Conservation (phyloP, 2,888 invertebrate genomes). For the Agrilus mali region DNA sequence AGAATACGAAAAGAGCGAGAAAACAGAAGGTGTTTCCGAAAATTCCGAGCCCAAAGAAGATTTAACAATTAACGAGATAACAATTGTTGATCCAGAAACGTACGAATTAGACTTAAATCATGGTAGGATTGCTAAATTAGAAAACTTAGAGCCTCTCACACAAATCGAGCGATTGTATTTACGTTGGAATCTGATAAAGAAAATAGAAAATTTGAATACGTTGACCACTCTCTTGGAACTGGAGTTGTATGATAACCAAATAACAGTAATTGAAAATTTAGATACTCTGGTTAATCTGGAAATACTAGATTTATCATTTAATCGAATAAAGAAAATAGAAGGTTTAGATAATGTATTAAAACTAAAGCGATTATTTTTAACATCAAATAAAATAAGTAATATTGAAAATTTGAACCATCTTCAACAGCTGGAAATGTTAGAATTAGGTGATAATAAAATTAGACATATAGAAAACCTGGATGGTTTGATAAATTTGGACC, state of each 20-base stretch:
- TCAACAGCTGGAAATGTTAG: constrained; percentile 67
- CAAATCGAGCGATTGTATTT: constrained; percentile 71
- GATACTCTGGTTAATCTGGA: constrained; percentile 76
- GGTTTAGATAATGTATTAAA: constrained; percentile 65
- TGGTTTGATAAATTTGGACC: constrained; percentile 57
- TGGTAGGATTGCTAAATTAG: constrained; percentile 69
- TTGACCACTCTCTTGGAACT: constrained; percentile 71
- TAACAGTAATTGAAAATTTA: constrained; percentile 82
- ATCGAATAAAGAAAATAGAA: constrained; percentile 77
- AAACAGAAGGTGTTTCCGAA: no score
- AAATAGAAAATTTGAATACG: constrained; percentile 77
- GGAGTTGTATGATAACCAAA: constrained; percentile 95
- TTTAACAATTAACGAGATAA: constrained; percentile 43
- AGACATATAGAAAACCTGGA: constrained; percentile 82
- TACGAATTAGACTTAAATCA: constrained; percentile 82
- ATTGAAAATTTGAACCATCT: constrained; percentile 82
- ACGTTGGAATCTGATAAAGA: constrained; percentile 90
- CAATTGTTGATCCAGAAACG: constrained; percentile 52
- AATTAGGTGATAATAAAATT: constrained; percentile 90
- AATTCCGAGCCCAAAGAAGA: constrained; percentile 14
- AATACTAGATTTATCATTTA: constrained; percentile 88
- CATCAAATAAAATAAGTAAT: constrained; percentile 77
- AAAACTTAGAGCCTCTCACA: constrained; percentile 66
- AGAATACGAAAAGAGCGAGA: no score
- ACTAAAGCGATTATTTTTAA: constrained; percentile 72